Conservation (phyloP, 2,113 vertebrate genomes). For the Antennarius striatus region DNA sequence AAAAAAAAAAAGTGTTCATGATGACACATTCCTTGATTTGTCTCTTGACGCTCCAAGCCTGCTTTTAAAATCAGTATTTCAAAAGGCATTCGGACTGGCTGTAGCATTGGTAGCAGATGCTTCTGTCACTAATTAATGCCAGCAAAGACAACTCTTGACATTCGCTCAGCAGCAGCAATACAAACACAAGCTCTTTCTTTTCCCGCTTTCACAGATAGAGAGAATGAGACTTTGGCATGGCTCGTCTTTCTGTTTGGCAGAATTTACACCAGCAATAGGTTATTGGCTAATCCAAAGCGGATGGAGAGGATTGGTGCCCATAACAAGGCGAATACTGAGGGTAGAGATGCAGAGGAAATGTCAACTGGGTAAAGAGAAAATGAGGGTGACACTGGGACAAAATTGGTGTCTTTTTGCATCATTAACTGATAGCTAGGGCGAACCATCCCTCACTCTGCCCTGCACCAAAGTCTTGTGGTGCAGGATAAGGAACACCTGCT, state of each 20-base stretch:
- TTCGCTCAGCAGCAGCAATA: constrained; percentile 24
- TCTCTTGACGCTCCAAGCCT: neutral
- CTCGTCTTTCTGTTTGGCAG: constrained; percentile 31
- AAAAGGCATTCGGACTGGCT: constrained; percentile 18
- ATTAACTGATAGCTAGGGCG: constrained; percentile 36
- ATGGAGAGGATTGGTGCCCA: constrained; percentile 19
- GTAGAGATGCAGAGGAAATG: neutral
- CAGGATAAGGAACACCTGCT: constrained; percentile 57
- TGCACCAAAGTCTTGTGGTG: constrained; percentile 26
- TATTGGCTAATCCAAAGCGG: constrained; percentile 40
- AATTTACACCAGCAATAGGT: constrained; percentile 29
- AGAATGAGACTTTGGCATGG: neutral
- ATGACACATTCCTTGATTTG: constrained; percentile 23
- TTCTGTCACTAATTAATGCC: constrained; percentile 53
- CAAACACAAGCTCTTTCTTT: constrained; percentile 17
- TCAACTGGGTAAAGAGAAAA: neutral
- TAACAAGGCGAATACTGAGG: neutral
- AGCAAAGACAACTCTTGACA: constrained; percentile 45
- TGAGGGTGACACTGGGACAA: constrained; percentile 26
- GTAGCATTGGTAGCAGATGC: constrained; percentile 42
- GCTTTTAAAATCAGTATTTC: too few relatives aligned
- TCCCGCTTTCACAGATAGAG: neutral
- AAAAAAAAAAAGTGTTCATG: constrained; percentile 1
- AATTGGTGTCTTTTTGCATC: constrained; percentile 41
- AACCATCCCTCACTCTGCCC: constrained; percentile 46